Base-by-base conservation (phyloP, 2,797 vertebrate species). In the Rhinogobio ventralis region DNA sequence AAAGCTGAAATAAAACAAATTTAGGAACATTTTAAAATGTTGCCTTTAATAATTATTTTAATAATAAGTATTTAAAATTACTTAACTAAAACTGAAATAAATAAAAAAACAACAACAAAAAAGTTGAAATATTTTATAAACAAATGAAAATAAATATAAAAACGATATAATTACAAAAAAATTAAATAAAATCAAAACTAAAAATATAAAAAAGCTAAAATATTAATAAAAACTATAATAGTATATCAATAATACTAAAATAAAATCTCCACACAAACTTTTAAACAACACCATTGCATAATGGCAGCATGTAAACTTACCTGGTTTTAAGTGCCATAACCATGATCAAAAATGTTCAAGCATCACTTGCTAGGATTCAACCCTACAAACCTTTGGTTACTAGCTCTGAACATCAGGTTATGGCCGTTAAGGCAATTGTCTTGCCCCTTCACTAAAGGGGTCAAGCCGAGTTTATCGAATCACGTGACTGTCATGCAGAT, bases 391-490 rank as follows among this genome's bases (percentile, higher is more conserved):
- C 14, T 64, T 64, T 64, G 25, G 6, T 64, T 64, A 30, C 60
- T 15, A 28, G 25, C 60, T 64, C 6, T 30, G 6, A 64, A 64
- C 25, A 17, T 30, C 14, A 64, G 25, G 25, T 28, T 17, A 64
- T 64, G 25, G 60, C 25, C 6, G 2, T 30, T 30, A 23, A 33
- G 19, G n/a, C 36, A 45, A 33, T 89, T 86, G 88, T 85, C 84
- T 74, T 74, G 72, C 30, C 30, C 23, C 88, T 86, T 81, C 76
- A 85, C 83, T 82, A 90, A 90, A 80, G 55, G 87, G 93, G 91
- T 92, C 92, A 90, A 60, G 0, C 42, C 23, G 83, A 88, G 90
- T 92, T 92, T 90, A 89, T 67, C 64, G 15, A 82, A 68, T 83
- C 86, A 86, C n/a, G 42, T 88, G 87, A 86, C 71, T 42, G 42